phyloP scores from a whole-genome alignment of 2,113 vertebrate species.

The Sceloporus tristichus region DNA sequence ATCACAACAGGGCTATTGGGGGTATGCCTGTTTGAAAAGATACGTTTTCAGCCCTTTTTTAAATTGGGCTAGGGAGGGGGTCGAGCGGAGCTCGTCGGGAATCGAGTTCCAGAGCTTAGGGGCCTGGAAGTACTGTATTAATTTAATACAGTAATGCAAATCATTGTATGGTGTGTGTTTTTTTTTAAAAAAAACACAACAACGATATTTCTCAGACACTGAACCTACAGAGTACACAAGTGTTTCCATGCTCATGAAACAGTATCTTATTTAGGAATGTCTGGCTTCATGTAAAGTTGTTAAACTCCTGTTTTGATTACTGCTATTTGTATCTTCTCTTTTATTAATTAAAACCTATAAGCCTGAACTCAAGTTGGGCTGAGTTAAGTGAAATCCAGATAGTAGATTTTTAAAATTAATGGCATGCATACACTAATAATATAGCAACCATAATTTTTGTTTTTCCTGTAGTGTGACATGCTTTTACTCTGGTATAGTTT shows the following conservation, averaged over 20 bases:
- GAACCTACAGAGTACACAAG: neutral
- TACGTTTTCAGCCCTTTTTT: too few relatives aligned
- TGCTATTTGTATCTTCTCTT: neutral
- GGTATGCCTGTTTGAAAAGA: too few relatives aligned
- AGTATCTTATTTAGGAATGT: neutral
- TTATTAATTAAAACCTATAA: neutral
- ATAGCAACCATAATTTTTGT: conserved; percentile 2
- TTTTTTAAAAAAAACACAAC: neutral
- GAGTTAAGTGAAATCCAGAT: neutral
- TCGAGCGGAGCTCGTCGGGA: too few relatives aligned
- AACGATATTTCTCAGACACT: neutral
- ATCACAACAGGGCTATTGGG: too few relatives aligned
- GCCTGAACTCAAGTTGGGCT: neutral
- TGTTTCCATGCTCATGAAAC: neutral
- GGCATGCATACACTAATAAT: neutral
- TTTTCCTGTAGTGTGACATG: neutral
- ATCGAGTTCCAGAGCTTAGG: too few relatives aligned
- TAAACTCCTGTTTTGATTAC: neutral
- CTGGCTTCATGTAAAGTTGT: neutral
- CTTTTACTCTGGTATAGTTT: neutral
- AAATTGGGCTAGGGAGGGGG: too few relatives aligned
- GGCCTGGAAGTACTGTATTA: neutral
- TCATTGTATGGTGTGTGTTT: neutral
- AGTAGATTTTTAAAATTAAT: conserved; percentile 2
- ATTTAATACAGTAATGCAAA: neutral